These are phyloP conservation scores for Psephotus haematonotus DNA, from an alignment of 2,113 vertebrate genomes.

Conservation along the genomic window DNA sequence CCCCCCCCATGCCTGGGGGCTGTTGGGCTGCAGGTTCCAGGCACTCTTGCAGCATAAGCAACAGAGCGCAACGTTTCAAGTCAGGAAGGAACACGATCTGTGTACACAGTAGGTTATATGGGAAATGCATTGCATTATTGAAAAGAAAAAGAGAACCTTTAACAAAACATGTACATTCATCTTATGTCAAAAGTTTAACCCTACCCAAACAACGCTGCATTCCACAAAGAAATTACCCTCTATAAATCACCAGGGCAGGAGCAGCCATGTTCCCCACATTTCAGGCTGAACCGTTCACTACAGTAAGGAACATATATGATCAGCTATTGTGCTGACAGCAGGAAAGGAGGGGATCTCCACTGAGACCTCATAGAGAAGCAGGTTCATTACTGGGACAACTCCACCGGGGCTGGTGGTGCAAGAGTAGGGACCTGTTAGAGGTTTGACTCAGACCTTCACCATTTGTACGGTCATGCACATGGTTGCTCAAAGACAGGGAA, in stretches of 20 bases:
- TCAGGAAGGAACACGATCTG: background rate
- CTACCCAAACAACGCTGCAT: background rate
- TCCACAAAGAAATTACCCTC: background rate
- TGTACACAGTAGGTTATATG: background rate
- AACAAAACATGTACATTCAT: background rate
- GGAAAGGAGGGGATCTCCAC: background rate
- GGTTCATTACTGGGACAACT: background rate
- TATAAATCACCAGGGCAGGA: background rate
- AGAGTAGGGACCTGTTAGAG: background rate
- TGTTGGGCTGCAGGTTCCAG: background rate
- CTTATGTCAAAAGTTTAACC: constrained; percentile 8
- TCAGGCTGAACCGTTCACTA: background rate
- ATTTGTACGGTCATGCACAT: accelerated
- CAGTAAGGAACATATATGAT: accelerated
- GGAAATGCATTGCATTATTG: background rate
- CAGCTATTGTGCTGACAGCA: accelerated
- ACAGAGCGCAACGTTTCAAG: accelerated
- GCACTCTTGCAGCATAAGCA: background rate
- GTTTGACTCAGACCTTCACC: background rate
- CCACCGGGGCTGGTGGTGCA: accelerated
- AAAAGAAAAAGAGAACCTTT: background rate
- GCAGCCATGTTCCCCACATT: background rate
- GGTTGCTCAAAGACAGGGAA: background rate
- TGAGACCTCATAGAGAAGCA: background rate
- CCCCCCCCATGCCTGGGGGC: background rate